phyloP scores from a whole-genome alignment of 2,797 vertebrate species.

The Leptatherina wallacei region DNA sequence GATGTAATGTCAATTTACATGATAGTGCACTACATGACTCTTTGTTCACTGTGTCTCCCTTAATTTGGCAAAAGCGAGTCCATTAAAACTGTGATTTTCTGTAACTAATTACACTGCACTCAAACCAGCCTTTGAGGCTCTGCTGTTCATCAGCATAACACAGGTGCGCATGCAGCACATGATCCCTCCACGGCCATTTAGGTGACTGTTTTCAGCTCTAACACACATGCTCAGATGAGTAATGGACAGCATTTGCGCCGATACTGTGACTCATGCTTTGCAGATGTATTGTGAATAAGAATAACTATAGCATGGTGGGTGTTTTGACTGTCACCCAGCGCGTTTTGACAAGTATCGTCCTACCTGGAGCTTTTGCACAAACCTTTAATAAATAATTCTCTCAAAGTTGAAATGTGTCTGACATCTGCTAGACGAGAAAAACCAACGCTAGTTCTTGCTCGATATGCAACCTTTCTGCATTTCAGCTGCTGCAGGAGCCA shows the following conservation, averaged over 20 bases:
- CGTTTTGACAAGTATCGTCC: background rate
- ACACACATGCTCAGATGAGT: slow-evolving; percentile 13
- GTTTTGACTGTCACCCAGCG: slow-evolving; percentile 46
- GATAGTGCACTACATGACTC: slow-evolving; percentile 26
- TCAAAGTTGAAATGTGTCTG: slow-evolving; percentile 29
- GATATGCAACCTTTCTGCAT: slow-evolving; percentile 30
- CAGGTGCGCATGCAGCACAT: slow-evolving; percentile 55
- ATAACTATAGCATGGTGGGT: slow-evolving; percentile 39
- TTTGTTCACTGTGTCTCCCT: slow-evolving; percentile 39
- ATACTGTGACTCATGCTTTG: slow-evolving; percentile 35
- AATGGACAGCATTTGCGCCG: slow-evolving; percentile 18
- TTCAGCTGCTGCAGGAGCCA: slow-evolving; percentile 18
- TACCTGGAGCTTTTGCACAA: slow-evolving; percentile 11
- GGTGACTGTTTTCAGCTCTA: slow-evolving; percentile 18
- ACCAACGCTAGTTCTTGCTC: slow-evolving; percentile 14
- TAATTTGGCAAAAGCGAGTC: slow-evolving; percentile 42
- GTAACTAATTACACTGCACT: slow-evolving; percentile 71
- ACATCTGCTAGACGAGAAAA: slow-evolving; percentile 22
- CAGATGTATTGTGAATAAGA: slow-evolving; percentile 27
- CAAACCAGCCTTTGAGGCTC: slow-evolving; percentile 63
- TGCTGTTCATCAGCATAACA: slow-evolving; percentile 58
- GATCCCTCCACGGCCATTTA: slow-evolving; percentile 37
- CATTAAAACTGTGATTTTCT: slow-evolving; percentile 59
- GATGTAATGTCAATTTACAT: slow-evolving; percentile 47
- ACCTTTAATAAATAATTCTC: slow-evolving; percentile 4